Base-by-base conservation (phyloP, 2,888 invertebrate species). In the Lycocerus yunnanus region DNA sequence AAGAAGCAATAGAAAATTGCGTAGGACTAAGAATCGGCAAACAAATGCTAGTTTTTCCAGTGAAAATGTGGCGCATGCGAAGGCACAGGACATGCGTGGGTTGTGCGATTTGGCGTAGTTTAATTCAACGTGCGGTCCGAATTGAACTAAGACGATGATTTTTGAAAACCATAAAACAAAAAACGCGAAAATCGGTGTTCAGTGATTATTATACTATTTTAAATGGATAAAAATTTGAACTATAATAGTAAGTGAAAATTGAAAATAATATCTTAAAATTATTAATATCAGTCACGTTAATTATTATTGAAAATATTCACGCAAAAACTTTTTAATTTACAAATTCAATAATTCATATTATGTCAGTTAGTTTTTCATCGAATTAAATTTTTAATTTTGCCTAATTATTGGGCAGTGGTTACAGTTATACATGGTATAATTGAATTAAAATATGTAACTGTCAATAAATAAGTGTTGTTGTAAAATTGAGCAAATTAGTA, bases 61-160 rank as follows among this genome's bases (percentile, higher is more conserved):
- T 18, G 27, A 18, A 71, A 70, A 75, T 27, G 14, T 15, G 65
- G 72, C 75, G 75, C 75, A 70, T 72, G 75, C 75, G 75, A 69
- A 75, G 15, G 63, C 67, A 13, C 10, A 58, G 20, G 69, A 75
- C 72, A 59, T 75, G 75, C 75, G 75, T 75, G 70, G 70, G 72
- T 65, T 61, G 67, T 43, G 15, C 58, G 21, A 16, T 59, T 73
- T 75, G 75, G 69, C 65, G 75, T 69, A 75, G 75, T 75, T 75
- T 75, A 59, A 75, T 72, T 60, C 61, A 43, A 73, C 72, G 75
- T 72, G 75, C 72, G 75, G 70, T 24, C 60, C 66, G 75, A 75
- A 75, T 66, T 70, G 75, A 75, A 68, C 75, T 72, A 75, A 73
- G 60, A 67, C 58, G 61, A 75, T 72, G 72, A 70, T 67, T 71